Percentiles rank a stretch among this genome's conserved stretches.
phyloP scores from a whole-genome alignment of 1,140 invertebrate species.

The Probaryconus sp. region DNA sequence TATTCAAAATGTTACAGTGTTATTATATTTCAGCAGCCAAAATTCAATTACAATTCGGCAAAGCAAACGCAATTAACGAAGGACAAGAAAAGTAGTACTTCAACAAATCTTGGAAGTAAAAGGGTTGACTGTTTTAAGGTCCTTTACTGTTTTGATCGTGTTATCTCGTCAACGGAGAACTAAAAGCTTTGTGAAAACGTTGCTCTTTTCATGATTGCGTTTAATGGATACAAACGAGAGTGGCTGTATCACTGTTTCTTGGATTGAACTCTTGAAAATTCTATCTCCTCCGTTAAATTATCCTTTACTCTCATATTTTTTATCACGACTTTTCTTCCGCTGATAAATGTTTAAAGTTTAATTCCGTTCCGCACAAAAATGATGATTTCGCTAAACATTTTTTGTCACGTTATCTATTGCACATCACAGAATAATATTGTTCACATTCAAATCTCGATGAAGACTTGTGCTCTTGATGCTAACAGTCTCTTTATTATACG shows the following conservation, averaged over 20 bases:
- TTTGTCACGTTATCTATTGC: too few species aligned
- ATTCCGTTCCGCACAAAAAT: too few species aligned
- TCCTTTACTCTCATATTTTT: too few species aligned
- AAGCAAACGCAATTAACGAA: conserved; percentile 20
- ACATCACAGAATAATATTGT: conserved; percentile 1
- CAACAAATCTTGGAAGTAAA: conserved; percentile 46
- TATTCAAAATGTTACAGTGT: too few species aligned
- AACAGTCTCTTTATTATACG: conserved; percentile 49
- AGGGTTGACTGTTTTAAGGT: conserved; percentile 54
- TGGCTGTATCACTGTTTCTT: background rate
- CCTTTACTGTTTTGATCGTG: conserved; percentile 46
- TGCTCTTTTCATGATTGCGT: conserved; percentile 28
- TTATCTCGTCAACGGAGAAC: conserved; percentile 41
- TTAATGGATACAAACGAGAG: background rate
- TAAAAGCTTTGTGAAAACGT: conserved; percentile 48
- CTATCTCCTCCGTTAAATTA: too few species aligned
- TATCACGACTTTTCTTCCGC: too few species aligned
- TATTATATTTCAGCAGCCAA: background rate
- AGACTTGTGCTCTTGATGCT: conserved; percentile 40
- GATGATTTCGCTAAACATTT: background rate
- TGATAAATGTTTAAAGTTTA: too few species aligned
- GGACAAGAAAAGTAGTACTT: conserved; percentile 4
- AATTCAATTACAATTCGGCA: conserved; percentile 16
- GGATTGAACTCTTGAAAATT: too few species aligned
- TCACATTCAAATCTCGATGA: conserved; percentile 47